Evolutionary conservation across 2,797 vertebrate genomes (phyloP).

Genomic region (Monodelphis domestica): DNA sequence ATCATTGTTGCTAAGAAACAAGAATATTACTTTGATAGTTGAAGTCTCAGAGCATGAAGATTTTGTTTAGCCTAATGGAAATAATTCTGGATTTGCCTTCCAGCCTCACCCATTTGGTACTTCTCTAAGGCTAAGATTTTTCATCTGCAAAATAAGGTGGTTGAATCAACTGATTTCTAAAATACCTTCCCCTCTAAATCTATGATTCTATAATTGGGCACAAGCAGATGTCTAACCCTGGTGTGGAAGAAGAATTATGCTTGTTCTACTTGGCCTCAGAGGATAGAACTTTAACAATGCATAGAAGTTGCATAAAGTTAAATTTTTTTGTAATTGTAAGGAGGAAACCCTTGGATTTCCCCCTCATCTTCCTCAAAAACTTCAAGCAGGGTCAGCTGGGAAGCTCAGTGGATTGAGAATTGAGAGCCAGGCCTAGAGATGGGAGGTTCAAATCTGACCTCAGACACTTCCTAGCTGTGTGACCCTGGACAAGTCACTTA

Average conservation of each 20-base stretch:
- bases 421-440: no score
- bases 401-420: no score
- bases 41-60: neutral
- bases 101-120: neutral
- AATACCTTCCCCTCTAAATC: neutral
- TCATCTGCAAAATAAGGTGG: neutral
- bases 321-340: neutral
- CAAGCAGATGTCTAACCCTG: neutral
- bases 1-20: slow-evolving; percentile 36
- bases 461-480: no score
- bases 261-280: neutral
- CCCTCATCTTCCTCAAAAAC: neutral
- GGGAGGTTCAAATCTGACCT: no score
- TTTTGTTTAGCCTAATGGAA: slow-evolving; percentile 16
- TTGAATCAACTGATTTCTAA: neutral
- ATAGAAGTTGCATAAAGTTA: neutral
- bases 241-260: neutral
- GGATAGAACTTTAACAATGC: neutral
- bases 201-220: neutral
- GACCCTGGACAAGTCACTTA: no score
- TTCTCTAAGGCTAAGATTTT: neutral
- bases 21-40: neutral
- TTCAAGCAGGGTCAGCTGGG: no score
- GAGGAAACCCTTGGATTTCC: neutral
- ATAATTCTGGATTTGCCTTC: neutral